Percentiles rank a stretch among this genome's conserved stretches.
Conservation (phyloP, 2,113 vertebrate species). For the Crotalus viridis region DNA sequence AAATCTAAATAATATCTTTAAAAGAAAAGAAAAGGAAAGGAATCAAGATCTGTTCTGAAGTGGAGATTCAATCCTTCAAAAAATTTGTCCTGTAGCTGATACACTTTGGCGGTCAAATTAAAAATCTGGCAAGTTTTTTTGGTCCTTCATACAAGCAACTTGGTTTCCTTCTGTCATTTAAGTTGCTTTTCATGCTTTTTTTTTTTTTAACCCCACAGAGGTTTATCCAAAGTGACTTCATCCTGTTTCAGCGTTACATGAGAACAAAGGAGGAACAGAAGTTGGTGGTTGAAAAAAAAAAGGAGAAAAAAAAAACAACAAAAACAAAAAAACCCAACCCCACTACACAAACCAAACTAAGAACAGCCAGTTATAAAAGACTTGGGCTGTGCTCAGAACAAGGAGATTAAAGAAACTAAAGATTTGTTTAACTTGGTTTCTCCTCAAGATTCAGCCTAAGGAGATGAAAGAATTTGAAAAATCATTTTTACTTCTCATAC, state of each 20-base stretch:
- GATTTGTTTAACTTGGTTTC: constrained; percentile 20
- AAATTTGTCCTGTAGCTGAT: neutral
- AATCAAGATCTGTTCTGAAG: neutral
- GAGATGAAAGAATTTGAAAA: neutral
- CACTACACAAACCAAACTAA: neutral
- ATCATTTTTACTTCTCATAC: neutral
- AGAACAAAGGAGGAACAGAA: neutral
- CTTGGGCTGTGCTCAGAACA: constrained; percentile 41
- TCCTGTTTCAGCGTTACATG: constrained; percentile 5
- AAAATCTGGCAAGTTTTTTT: neutral
- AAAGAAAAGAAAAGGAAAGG: neutral
- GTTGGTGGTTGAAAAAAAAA: neutral
- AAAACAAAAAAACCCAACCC: neutral
- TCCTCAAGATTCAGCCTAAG: neutral
- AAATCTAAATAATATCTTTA: constrained; percentile 29
- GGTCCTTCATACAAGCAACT: neutral
- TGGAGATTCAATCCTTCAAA: neutral
- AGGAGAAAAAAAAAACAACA: neutral
- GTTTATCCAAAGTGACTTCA: constrained; percentile 39
- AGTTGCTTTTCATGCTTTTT: neutral
- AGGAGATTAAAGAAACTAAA: constrained; percentile 38
- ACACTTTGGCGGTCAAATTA: neutral
- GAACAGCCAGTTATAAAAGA: constrained; percentile 26
- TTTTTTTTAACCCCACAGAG: neutral
- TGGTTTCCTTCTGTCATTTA: neutral